Conservation (phyloP, 2,797 vertebrate genomes). For the Chlorospingus flavigularis region DNA sequence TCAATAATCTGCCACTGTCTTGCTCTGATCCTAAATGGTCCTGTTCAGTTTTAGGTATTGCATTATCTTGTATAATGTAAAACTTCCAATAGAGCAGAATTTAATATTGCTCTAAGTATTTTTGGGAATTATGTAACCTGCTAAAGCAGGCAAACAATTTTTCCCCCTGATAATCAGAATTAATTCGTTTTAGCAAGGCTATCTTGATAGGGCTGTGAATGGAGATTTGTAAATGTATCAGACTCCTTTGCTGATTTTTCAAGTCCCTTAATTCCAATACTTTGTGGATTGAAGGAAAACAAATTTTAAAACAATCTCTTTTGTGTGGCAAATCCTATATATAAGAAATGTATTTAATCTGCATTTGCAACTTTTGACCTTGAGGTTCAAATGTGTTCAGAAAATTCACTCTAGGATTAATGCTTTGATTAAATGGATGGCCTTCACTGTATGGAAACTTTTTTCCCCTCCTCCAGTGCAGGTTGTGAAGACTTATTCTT, state of each 20-base stretch:
- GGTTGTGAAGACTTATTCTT: background rate
- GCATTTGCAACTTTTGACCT: background rate
- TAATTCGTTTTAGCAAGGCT: background rate
- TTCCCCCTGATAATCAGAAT: background rate
- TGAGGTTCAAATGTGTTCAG: background rate
- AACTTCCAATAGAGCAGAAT: background rate
- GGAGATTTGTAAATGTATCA: background rate
- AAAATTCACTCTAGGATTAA: background rate
- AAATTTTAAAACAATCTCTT: background rate
- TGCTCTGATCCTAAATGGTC: background rate
- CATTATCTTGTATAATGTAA: background rate
- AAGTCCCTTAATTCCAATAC: background rate
- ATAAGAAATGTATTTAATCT: background rate
- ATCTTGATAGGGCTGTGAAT: background rate
- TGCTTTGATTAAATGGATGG: background rate
- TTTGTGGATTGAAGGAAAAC: background rate
- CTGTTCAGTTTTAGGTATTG: background rate
- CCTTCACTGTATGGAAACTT: background rate
- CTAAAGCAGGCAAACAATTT: conserved; percentile 35
- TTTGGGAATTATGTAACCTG: conserved; percentile 51
- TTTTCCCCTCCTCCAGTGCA: rapidly evolving
- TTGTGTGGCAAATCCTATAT: background rate
- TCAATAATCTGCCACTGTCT: background rate
- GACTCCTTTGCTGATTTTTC: background rate
- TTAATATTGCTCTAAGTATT: conserved; percentile 10